Percentiles rank a stretch among this genome's conserved stretches.
These are phyloP conservation scores for Trachelus troglodyta DNA, from an alignment of 2,888 invertebrate genomes.

Conservation along the genomic window DNA sequence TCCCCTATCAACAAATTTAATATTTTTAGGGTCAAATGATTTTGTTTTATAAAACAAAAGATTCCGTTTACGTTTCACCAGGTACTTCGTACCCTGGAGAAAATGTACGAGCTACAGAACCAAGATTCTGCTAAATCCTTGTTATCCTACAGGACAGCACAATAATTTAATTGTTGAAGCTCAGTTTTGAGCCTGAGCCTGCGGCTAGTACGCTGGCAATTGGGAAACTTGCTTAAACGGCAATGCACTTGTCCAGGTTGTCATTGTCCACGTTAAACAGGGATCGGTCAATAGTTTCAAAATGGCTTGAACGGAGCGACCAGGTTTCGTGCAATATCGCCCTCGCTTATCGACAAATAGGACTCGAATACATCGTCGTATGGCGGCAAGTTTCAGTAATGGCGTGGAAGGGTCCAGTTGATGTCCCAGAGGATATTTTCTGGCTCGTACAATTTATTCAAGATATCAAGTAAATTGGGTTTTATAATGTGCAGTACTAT, in stretches of 20 bases:
- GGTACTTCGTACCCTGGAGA: not conserved
- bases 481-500: not conserved
- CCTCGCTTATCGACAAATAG: not conserved
- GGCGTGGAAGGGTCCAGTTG: not conserved
- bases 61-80: not conserved
- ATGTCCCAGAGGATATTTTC: not conserved
- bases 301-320: not conserved
- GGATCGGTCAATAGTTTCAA: not conserved
- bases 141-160: not conserved
- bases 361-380: not conserved
- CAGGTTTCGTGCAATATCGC: not conserved
- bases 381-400: not conserved
- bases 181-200: conserved; percentile 15
- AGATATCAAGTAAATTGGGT: not conserved
- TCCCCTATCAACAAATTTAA: not conserved
- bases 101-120: not conserved
- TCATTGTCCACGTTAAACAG: not conserved
- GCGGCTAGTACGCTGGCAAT: not conserved
- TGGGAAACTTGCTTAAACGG: not conserved
- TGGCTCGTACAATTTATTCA: not conserved
- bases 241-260: not conserved
- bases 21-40: not conserved
- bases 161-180: conserved; percentile 24
- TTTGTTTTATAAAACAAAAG: not conserved
- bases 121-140: not conserved